These are phyloP conservation scores for Temnopleurus reevesii DNA, from an alignment of 53 echinoderm and acorn worm genomes.

Conservation along the genomic window DNA sequence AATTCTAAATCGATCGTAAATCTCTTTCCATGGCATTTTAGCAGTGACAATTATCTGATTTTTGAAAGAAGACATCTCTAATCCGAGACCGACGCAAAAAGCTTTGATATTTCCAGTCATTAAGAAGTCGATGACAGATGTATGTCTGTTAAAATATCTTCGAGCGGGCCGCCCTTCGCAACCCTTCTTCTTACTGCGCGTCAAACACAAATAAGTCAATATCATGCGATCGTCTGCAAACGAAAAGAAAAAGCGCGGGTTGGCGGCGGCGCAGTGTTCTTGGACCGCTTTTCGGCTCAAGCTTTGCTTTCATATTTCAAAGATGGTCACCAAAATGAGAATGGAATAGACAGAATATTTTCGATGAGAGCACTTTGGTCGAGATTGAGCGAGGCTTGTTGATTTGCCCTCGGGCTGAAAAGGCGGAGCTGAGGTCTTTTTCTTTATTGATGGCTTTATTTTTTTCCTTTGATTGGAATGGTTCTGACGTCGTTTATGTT, in stretches of 20 bases:
- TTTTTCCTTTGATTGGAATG: background rate
- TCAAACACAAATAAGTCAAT: constrained; percentile 59
- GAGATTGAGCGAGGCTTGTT: constrained; percentile 29
- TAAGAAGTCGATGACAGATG: constrained; percentile 58
- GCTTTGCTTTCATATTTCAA: constrained; percentile 22
- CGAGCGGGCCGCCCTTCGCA: constrained; percentile 5
- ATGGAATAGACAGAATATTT: background rate
- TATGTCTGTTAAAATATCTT: constrained; percentile 32
- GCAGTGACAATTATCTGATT: too few species aligned
- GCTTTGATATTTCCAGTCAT: constrained; percentile 13
- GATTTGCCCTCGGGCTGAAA: constrained; percentile 48
- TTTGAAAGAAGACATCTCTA: background rate
- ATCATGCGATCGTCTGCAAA: constrained; percentile 41
- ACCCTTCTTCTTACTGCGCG: background rate
- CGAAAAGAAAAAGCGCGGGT: background rate
- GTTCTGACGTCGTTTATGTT: background rate
- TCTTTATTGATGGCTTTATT: background rate
- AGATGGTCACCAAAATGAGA: background rate
- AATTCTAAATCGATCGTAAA: too few species aligned
- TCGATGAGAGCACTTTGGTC: background rate
- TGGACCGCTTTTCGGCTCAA: constrained; percentile 1
- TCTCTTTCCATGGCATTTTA: too few species aligned
- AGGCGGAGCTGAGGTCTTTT: background rate
- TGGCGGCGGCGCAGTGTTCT: background rate
- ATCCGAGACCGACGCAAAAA: background rate